A percentile compares a stretch with the other conserved stretches of the same genome.
These are phyloP conservation scores for Bombyx huttoni DNA, from an alignment of 2,888 invertebrate species.

Conservation along the genomic window DNA sequence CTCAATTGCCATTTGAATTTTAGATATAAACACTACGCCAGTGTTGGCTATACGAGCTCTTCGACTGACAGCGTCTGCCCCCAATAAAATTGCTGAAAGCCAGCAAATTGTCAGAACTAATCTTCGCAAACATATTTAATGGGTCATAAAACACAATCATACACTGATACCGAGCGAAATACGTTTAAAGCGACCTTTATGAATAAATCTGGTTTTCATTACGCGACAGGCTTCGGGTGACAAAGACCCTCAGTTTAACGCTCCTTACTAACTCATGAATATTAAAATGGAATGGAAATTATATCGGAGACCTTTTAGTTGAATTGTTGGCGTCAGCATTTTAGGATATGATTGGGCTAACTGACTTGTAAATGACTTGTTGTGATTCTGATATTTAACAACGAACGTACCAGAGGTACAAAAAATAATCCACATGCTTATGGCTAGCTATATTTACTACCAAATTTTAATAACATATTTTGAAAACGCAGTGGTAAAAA, in stretches of 20 bases:
- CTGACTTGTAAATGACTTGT: too few relatives aligned
- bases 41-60: too few relatives aligned
- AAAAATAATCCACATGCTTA: too few relatives aligned
- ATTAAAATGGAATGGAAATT: slow-evolving; percentile 2
- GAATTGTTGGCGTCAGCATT: not conserved
- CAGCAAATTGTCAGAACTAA: not conserved
- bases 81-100: not conserved
- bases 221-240: not conserved
- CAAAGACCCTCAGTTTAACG: slow-evolving; percentile 3
- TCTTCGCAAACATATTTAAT: not conserved
- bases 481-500: too few relatives aligned
- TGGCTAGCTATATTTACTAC: too few relatives aligned
- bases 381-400: too few relatives aligned
- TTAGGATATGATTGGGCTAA: not conserved
- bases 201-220: not conserved
- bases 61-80: too few relatives aligned
- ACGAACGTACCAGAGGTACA: too few relatives aligned
- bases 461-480: too few relatives aligned
- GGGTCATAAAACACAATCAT: not conserved
- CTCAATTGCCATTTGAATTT: too few relatives aligned
- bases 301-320: slow-evolving; percentile 2
- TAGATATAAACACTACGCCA: too few relatives aligned
- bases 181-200: not conserved
- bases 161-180: not conserved
- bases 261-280: slow-evolving; percentile 4